phyloP scores from a whole-genome alignment of 2,888 invertebrate species.

The Rotaria macrura region DNA sequence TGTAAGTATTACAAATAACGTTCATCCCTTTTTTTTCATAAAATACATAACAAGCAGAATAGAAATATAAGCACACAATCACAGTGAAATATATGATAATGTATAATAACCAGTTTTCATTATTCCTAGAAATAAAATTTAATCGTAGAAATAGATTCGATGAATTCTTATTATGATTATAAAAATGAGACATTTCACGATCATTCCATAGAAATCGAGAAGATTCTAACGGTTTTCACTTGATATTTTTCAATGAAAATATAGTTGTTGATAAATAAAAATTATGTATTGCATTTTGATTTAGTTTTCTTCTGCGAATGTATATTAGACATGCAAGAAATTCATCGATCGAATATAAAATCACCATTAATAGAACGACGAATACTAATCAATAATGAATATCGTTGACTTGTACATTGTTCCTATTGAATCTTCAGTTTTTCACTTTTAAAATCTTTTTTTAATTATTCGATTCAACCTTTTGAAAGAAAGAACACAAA shows the following conservation, averaged over 20 bases:
- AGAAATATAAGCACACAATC: neutral
- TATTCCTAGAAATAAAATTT: too few relatives aligned
- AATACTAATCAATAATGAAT: neutral
- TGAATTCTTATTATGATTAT: neutral
- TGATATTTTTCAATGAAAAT: too few relatives aligned
- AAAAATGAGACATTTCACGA: neutral
- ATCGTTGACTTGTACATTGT: neutral
- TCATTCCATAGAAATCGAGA: neutral
- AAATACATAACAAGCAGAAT: too few relatives aligned
- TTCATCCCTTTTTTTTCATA: too few relatives aligned
- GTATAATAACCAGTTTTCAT: too few relatives aligned
- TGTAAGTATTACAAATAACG: too few relatives aligned
- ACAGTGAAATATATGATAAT: neutral
- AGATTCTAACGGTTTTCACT: too few relatives aligned
- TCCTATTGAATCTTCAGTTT: neutral
- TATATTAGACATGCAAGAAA: neutral
- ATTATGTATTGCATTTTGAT: too few relatives aligned
- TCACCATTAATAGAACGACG: neutral
- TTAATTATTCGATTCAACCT: neutral
- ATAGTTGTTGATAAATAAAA: too few relatives aligned
- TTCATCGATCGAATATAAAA: neutral
- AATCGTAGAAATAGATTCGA: neutral
- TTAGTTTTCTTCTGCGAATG: too few relatives aligned
- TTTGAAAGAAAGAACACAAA: too few relatives aligned
- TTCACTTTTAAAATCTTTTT: neutral